phyloP scores from a whole-genome alignment of 2,888 invertebrate species.

The Cataglyphis albicans region DNA sequence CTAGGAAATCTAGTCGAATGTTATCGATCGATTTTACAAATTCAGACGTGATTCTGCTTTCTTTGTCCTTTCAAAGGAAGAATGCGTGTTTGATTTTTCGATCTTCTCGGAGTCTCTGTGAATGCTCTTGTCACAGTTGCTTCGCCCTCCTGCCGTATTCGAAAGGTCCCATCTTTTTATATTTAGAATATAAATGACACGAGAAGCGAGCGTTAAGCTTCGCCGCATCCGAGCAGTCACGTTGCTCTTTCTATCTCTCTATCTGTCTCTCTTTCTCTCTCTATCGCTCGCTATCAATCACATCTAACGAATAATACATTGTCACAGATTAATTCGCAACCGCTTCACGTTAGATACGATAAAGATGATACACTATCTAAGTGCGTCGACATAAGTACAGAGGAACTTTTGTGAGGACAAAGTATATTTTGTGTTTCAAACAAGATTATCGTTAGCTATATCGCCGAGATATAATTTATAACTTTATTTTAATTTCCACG shows the following conservation, averaged over 20 bases:
- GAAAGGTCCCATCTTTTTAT: conserved; percentile 58
- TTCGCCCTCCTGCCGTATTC: conserved; percentile 29
- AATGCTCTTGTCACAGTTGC: background rate
- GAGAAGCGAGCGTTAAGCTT: conserved; percentile 40
- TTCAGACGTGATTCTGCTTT: no score
- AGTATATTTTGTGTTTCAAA: conserved; percentile 2
- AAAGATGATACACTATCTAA: conserved; percentile 46
- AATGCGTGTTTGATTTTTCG: background rate
- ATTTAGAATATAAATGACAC: conserved; percentile 67
- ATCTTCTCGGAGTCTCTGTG: background rate
- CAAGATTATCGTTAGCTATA: conserved; percentile 19
- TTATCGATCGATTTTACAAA: background rate
- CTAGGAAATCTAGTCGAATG: background rate
- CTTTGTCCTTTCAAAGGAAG: background rate
- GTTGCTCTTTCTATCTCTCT: background rate
- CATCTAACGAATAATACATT: conserved; percentile 48
- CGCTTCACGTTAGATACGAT: conserved; percentile 33
- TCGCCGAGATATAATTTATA: background rate
- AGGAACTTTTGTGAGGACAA: conserved; percentile 12
- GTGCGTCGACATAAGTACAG: conserved; percentile 8
- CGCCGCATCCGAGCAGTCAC: conserved; percentile 14
- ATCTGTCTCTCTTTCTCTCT: background rate
- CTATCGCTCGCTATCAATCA: conserved; percentile 28
- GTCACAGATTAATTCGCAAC: conserved; percentile 39
- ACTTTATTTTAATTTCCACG: background rate